Conservation (phyloP, 1,140 invertebrate species). For the Aleiodes sp. region DNA sequence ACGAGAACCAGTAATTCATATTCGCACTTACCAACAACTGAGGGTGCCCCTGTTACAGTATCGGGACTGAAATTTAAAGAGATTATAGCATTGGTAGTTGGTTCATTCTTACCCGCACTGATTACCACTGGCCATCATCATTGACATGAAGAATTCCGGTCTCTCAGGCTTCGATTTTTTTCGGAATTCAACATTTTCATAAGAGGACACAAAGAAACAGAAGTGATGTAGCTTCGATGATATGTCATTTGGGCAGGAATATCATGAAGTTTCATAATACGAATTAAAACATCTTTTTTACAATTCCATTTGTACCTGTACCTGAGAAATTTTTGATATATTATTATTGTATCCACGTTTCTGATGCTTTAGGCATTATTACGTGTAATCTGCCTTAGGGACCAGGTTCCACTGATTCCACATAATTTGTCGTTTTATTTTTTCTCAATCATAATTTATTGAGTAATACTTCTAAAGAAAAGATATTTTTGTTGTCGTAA, state of each 20-base stretch:
- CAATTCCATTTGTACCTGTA: slow-evolving; percentile 12
- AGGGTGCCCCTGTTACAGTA: slow-evolving; percentile 62
- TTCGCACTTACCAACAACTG: slow-evolving; percentile 64
- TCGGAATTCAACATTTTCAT: not conserved
- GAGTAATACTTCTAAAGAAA: not conserved
- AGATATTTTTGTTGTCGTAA: not conserved
- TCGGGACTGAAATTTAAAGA: slow-evolving; percentile 80
- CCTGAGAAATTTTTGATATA: slow-evolving; percentile 1
- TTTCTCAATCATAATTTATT: slow-evolving; percentile 3
- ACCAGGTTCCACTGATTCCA: not conserved
- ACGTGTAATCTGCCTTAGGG: not conserved
- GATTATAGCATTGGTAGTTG: slow-evolving; percentile 83
- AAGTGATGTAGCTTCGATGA: not conserved
- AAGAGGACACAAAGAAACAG: not conserved
- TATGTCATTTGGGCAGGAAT: not conserved
- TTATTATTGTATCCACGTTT: not conserved
- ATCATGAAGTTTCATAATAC: not conserved
- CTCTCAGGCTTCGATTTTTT: not conserved
- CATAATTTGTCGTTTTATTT: not conserved
- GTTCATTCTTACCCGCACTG: slow-evolving; percentile 85
- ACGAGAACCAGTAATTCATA: slow-evolving; percentile 64
- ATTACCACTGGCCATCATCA: slow-evolving; percentile 94
- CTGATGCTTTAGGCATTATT: not conserved
- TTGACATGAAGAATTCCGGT: slow-evolving; percentile 59
- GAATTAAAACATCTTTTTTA: not conserved